Base-by-base conservation (phyloP, 2,888 invertebrate genomes). In the Nudaria mundana region DNA sequence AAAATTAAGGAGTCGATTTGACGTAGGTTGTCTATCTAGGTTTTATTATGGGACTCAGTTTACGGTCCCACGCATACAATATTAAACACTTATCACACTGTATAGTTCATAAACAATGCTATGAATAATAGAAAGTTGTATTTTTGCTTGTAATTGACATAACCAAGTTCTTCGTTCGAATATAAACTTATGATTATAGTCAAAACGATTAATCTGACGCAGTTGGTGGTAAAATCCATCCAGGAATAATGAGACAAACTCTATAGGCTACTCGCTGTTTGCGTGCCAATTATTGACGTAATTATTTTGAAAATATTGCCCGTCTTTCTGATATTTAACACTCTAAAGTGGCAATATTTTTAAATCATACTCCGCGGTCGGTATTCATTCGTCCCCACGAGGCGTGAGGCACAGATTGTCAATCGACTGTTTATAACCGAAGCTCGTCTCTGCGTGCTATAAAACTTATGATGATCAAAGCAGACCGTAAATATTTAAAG, bases 211-310 rank as follows among this genome's bases (percentile, higher is more conserved):
- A 86, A 85, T 88, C 79, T 81, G 79, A 51, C 88, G 41, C 88
- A 71, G 88, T 81, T 76, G 87, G 87, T 84, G 88, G 88, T 87
- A 84, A 76, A 81, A 83, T 81, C 81, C 71, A 50, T 60, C 69
- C 68, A 53, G 63, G 74, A 76, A 79, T 87, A 87, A 87, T 81
- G 81, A 81, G 80, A 81, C 66, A 79, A 73, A 75, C 71, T 65
- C 59, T 69, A 66, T 72, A 61, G 71, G 70, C 51, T 60, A 68
- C 67, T 66, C 64, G 65, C 55, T 43, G 52, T 73, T 76, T 75
- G 79, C 82, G 82, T 85, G 85, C 85, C 87, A 87, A 87, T 88
- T 88, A 88, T 88, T 84, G 83, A 78, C 78, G 86, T 84, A 82
- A 85, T 87, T 87, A 87, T 85, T 80, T 85, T 82, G 75, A 87